phyloP scores from a whole-genome alignment of 2,113 vertebrate genomes.

The Alouatta palliata region DNA sequence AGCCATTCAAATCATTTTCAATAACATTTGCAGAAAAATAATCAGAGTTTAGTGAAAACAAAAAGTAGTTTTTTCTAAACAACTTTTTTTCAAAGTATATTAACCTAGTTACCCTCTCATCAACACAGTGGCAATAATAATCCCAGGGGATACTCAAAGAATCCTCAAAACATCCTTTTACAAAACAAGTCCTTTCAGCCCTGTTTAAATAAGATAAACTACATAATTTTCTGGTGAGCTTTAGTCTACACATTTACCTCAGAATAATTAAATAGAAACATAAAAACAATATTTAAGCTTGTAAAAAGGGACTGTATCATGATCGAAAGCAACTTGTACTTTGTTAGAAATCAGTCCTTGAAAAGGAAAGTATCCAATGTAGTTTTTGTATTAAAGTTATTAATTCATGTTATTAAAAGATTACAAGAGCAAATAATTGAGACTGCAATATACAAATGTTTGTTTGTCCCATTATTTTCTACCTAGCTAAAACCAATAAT shows the following conservation, averaged over 20 bases:
- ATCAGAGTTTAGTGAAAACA: neutral
- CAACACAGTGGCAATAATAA: neutral
- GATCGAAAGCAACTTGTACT: neutral
- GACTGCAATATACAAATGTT: neutral
- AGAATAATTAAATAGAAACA: neutral
- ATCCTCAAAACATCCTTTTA: neutral
- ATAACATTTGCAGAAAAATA: neutral
- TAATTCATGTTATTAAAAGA: neutral
- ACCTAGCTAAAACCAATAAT: neutral
- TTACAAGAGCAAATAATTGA: neutral
- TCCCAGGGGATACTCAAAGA: neutral
- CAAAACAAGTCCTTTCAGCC: neutral
- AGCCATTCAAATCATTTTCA: neutral
- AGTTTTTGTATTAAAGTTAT: neutral
- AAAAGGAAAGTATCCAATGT: neutral
- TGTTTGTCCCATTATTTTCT: neutral
- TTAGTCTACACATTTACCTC: neutral
- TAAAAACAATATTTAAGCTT: neutral
- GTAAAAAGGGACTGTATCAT: neutral
- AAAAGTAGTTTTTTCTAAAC: neutral
- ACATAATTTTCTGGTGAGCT: neutral
- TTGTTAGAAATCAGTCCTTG: neutral
- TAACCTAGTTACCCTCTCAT: neutral
- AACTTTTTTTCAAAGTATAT: neutral
- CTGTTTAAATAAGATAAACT: neutral